These are phyloP conservation scores for Zosterops pallidus DNA, from an alignment of 2,113 vertebrate genomes.

Conservation along the genomic window DNA sequence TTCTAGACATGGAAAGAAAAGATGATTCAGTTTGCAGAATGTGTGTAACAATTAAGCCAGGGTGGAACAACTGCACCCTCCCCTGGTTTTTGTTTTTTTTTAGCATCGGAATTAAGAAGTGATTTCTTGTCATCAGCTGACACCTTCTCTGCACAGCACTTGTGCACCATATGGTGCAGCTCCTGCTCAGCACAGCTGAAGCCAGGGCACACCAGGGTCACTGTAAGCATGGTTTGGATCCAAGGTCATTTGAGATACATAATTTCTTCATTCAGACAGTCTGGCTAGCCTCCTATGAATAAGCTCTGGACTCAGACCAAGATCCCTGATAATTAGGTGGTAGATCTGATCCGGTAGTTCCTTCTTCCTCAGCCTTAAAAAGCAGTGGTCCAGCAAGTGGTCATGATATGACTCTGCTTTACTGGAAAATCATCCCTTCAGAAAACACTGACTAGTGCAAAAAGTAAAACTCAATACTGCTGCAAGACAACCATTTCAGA, in stretches of 20 bases:
- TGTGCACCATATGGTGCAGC: background rate
- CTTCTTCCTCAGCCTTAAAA: background rate
- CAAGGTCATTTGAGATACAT: background rate
- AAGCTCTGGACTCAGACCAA: background rate
- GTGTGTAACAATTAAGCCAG: background rate
- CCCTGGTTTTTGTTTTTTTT: background rate
- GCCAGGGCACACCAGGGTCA: background rate
- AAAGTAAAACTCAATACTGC: background rate
- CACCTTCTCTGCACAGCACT: background rate
- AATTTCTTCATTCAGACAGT: background rate
- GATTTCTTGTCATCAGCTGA: background rate
- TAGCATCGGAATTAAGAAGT: background rate
- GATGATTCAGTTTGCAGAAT: background rate
- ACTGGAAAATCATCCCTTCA: background rate
- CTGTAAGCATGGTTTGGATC: background rate
- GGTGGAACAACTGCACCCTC: background rate
- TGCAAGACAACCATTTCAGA: constrained; percentile 2
- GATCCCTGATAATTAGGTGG: background rate
- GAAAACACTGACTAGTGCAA: background rate
- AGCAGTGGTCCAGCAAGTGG: background rate
- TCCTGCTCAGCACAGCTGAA: background rate
- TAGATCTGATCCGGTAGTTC: background rate
- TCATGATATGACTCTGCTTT: background rate
- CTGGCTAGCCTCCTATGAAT: background rate
- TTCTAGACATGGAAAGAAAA: background rate